Evolutionary conservation across 2,888 invertebrate species (phyloP).

Genomic region (Tipula lateralis): DNA sequence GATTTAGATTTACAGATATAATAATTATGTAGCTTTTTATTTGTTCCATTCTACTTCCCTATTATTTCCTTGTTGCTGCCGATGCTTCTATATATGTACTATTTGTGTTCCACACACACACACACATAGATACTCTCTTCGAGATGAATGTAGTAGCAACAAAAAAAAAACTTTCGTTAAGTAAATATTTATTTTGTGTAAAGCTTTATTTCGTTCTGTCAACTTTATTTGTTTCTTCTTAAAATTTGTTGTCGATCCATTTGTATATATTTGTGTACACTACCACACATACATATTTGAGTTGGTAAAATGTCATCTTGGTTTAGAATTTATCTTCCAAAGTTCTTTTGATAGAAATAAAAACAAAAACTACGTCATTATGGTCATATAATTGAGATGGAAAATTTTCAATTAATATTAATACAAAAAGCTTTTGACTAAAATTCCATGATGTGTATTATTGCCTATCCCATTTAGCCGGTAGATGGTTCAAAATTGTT

Average conservation of each 20-base stretch:
- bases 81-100: neutral
- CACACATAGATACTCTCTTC: too few relatives aligned
- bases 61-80: neutral
- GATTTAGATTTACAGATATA: conserved; percentile 19
- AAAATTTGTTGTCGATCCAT: neutral
- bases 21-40: neutral
- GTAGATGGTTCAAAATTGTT: too few relatives aligned
- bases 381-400: neutral
- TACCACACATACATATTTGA: neutral
- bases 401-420: conserved; percentile 4
- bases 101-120: neutral
- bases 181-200: neutral
- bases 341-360: neutral
- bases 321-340: neutral
- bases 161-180: neutral
- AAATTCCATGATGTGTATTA: neutral
- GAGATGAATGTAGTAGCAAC: neutral
- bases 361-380: neutral
- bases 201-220: neutral
- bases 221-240: neutral
- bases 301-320: neutral
- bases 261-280: neutral
- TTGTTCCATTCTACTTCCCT: neutral
- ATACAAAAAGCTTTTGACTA: neutral
- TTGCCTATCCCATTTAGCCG: too few relatives aligned